Evolutionary conservation across 2,797 vertebrate species (phyloP).

Genomic region (Lacerta agilis): DNA sequence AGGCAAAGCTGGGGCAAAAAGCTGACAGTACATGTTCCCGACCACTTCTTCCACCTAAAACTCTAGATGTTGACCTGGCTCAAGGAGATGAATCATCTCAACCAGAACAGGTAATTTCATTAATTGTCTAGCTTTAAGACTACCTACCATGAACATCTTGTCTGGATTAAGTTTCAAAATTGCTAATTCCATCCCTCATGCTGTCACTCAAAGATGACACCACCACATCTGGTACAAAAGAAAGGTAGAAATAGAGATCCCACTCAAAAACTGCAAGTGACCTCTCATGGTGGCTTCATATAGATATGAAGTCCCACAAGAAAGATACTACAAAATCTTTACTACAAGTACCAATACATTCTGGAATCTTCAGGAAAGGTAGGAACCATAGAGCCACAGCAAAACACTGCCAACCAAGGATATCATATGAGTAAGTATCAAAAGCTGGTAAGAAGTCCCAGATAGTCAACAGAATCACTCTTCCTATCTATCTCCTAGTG

Average conservation of each 20-base stretch:
- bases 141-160: neutral
- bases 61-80: neutral
- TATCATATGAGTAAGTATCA: neutral
- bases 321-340: neutral
- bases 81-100: neutral
- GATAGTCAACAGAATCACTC: neutral
- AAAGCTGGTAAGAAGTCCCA: neutral
- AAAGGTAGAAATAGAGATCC: neutral
- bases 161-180: neutral
- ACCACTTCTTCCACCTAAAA: neutral
- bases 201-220: neutral
- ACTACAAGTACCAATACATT: neutral
- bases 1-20: neutral
- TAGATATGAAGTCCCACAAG: neutral
- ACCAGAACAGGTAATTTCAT: neutral
- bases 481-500: neutral
- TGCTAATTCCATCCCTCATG: neutral
- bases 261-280: neutral
- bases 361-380: neutral
- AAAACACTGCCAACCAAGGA: neutral
- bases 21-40: neutral
- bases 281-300: neutral
- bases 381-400: neutral
- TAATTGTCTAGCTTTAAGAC: neutral
- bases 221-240: neutral